Conservation (phyloP, 2,888 invertebrate species). For the Cephalotes varians region DNA sequence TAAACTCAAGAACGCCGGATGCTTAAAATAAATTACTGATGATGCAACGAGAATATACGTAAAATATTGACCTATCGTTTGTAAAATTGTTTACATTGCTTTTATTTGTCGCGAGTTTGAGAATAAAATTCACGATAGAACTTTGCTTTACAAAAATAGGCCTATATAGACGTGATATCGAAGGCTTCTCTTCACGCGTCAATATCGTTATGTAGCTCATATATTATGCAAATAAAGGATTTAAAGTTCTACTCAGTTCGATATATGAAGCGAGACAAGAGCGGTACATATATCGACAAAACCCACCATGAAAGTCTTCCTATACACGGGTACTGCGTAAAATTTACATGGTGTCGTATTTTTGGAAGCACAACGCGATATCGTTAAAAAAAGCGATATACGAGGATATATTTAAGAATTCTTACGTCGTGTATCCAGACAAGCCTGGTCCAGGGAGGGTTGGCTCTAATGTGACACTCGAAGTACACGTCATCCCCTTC, state of each 20-base stretch:
- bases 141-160: neutral
- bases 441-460: conserved; percentile 94
- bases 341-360: conserved; percentile 52
- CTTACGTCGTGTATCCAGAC: conserved; percentile 96
- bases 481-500: conserved; percentile 97
- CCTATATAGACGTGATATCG: neutral
- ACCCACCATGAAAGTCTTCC: conserved; percentile 37
- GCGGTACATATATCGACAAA: conserved; percentile 36
- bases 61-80: neutral
- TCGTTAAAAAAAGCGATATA: conserved; percentile 37
- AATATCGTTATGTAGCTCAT: conserved; percentile 55
- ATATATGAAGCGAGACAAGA: conserved; percentile 70
- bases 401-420: conserved; percentile 77
- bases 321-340: conserved; percentile 49
- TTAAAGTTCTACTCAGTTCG: conserved; percentile 75
- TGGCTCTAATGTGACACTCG: conserved; percentile 96
- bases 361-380: conserved; percentile 23
- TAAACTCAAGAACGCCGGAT: neutral
- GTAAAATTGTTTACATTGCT: neutral
- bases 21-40: neutral
- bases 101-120: neutral
- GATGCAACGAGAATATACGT: neutral
- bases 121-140: neutral
- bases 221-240: conserved; percentile 76
- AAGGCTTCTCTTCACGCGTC: neutral